A percentile compares a stretch with the other conserved stretches of the same genome.
Conservation (phyloP, 1,140 invertebrate species). For the Bombyx mandarina region DNA sequence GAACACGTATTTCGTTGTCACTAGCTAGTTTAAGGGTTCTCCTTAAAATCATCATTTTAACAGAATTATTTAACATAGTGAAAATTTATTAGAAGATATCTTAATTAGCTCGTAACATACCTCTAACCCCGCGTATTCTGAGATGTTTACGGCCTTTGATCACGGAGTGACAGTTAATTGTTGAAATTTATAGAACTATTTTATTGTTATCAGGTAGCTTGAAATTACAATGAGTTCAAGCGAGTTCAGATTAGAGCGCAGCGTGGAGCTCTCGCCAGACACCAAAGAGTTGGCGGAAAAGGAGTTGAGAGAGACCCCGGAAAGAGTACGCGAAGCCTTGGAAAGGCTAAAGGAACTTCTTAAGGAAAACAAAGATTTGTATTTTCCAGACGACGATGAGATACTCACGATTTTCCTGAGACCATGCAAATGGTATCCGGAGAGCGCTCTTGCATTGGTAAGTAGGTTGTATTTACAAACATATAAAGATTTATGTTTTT, state of each 20-base stretch:
- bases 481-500: no score
- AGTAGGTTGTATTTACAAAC: slow-evolving; percentile 33
- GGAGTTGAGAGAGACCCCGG: slow-evolving; percentile 80
- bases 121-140: no score
- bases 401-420: slow-evolving; percentile 81
- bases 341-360: slow-evolving; percentile 75
- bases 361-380: slow-evolving; percentile 75
- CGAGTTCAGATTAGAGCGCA: slow-evolving; percentile 57
- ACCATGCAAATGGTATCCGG: slow-evolving; percentile 84
- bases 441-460: slow-evolving; percentile 81
- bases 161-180: no score
- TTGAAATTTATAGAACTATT: not conserved
- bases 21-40: no score
- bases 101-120: no score
- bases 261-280: slow-evolving; percentile 56
- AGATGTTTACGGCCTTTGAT: no score
- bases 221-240: slow-evolving; percentile 33
- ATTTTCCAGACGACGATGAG: slow-evolving; percentile 80
- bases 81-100: no score
- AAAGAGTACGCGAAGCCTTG: slow-evolving; percentile 75
- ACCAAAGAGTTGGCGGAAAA: slow-evolving; percentile 73
- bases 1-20: no score
- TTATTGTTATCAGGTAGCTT: slow-evolving; percentile 8
- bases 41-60: no score
- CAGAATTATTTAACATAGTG: no score